These are phyloP conservation scores for Phoebastria nigripes DNA, from an alignment of 2,797 vertebrate species.

Conservation along the genomic window DNA sequence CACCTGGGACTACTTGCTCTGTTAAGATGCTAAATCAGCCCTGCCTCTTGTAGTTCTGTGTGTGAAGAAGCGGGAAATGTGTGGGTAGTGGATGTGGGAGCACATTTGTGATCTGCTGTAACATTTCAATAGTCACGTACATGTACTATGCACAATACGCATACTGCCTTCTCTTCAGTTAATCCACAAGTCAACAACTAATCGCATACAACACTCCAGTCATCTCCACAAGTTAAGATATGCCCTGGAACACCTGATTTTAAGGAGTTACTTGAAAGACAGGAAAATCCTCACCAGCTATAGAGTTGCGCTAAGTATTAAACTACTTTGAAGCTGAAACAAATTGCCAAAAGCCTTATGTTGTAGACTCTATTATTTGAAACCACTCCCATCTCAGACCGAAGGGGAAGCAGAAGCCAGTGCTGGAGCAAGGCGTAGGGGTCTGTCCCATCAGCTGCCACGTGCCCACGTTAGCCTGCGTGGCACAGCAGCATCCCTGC, in stretches of 20 bases:
- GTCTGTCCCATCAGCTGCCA: not conserved
- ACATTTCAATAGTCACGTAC: not conserved
- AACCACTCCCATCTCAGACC: not conserved
- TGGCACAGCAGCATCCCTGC: not conserved
- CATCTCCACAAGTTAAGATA: not conserved
- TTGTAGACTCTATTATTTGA: not conserved
- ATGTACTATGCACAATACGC: fast-evolving
- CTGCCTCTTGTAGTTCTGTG: not conserved
- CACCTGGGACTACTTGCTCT: not conserved
- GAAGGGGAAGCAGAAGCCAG: not conserved
- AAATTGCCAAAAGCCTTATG: not conserved
- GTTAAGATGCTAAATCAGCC: not conserved
- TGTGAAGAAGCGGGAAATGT: not conserved
- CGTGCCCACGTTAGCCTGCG: fast-evolving
- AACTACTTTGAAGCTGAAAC: not conserved
- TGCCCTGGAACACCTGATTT: not conserved
- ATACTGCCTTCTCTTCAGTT: not conserved
- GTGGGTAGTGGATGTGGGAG: not conserved
- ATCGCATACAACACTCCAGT: not conserved
- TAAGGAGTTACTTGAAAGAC: not conserved
- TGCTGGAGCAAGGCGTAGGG: not conserved
- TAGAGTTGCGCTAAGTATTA: not conserved
- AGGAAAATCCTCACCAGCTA: not conserved
- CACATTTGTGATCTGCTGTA: not conserved
- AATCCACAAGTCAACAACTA: not conserved